Conservation (phyloP, 2,888 invertebrate species). For the Eilema caniola region DNA sequence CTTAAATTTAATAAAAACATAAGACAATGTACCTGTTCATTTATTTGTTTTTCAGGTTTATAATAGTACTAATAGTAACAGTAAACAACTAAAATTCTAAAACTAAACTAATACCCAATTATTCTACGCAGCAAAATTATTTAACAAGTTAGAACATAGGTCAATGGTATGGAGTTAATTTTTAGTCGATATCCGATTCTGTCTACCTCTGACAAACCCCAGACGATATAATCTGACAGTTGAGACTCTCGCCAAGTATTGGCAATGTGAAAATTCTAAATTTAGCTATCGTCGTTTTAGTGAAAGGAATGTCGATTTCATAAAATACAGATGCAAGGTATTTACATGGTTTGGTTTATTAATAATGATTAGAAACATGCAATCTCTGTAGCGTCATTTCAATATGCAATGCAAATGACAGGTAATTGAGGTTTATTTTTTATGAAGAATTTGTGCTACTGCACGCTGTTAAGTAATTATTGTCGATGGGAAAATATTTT, state of each 20-base stretch:
- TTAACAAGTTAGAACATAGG: no score
- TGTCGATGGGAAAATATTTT: no score
- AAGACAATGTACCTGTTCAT: no score
- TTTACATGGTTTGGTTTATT: not conserved
- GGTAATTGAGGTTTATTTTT: no score
- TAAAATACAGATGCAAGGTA: not conserved
- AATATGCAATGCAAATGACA: no score
- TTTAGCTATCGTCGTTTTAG: conserved; percentile 38
- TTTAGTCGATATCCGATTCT: conserved; percentile 47
- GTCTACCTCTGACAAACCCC: conserved; percentile 54
- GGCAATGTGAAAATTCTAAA: conserved; percentile 65
- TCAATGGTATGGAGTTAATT: conserved; percentile 36
- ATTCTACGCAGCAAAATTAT: no score
- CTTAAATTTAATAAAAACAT: no score
- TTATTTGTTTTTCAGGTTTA: not conserved
- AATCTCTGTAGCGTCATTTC: no score
- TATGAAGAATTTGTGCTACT: no score
- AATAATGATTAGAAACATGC: not conserved
- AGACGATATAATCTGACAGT: conserved; percentile 66
- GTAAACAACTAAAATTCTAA: not conserved
- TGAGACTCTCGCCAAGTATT: conserved; percentile 63
- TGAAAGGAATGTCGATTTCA: conserved; percentile 20
- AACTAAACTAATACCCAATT: not conserved
- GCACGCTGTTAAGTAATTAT: no score
- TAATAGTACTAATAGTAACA: not conserved